Percentiles rank a stretch among this genome's conserved stretches.
phyloP scores from a whole-genome alignment of 1,140 invertebrate species.

The Chelonus insularis region DNA sequence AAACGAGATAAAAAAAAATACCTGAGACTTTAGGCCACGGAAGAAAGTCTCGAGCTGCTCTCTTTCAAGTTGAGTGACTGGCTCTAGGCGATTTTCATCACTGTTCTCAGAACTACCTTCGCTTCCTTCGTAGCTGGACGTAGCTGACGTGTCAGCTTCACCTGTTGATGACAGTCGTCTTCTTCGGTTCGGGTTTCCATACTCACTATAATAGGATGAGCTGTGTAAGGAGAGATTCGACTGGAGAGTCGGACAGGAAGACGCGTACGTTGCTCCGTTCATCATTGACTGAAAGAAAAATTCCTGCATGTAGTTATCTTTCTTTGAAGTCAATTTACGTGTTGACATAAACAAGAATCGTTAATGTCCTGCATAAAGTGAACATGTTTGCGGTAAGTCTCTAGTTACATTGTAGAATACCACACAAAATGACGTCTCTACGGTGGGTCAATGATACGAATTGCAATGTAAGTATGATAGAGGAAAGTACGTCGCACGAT shows the following conservation, averaged over 20 bases:
- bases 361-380: too few species aligned
- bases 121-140: conserved; percentile 56
- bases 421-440: too few species aligned
- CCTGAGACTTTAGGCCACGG: conserved; percentile 75
- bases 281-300: conserved; percentile 35
- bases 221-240: conserved; percentile 49
- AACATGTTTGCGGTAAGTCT: too few species aligned
- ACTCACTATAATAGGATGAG: conserved; percentile 51
- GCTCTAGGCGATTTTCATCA: conserved; percentile 51
- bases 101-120: conserved; percentile 52
- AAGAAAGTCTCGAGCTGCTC: conserved; percentile 80
- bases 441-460: too few species aligned
- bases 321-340: background rate
- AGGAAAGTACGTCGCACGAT: background rate
- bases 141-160: conserved; percentile 60
- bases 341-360: too few species aligned
- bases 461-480: too few species aligned
- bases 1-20: conserved; percentile 47
- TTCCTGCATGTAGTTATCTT: background rate
- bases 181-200: conserved; percentile 42
- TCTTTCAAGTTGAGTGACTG: conserved; percentile 71
- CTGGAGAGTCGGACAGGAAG: conserved; percentile 47
- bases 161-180: conserved; percentile 56
- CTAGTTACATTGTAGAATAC: too few species aligned
- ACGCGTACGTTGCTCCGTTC: conserved; percentile 46